Evolutionary conservation across 2,113 vertebrate genomes (phyloP), one percentile per base, ranked within the genome.

Genomic region (Setophaga coronata): DNA sequence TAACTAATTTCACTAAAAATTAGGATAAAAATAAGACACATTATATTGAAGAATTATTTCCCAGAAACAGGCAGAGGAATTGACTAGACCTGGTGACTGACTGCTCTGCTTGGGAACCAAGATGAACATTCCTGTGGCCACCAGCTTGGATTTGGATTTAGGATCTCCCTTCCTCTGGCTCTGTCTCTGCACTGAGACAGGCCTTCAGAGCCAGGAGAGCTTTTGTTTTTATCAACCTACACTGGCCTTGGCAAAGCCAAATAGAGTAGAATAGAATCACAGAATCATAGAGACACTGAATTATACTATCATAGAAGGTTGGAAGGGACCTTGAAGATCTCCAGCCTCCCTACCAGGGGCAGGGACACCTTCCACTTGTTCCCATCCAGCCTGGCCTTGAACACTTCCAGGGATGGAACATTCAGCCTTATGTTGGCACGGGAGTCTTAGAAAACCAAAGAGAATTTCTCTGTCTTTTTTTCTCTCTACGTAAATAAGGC

Each of bases 401-500:
- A 38, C 38, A n/a, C 13, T 82, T 76, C 47, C 40, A 53, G 16
- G 3, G 9, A 17, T 47, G 19, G 10, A 38, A n/a, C 10, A 58
- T 57, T 62, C 47, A 80, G 20, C 13, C 28, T 43, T 62, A 34
- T 2, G 2, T 20, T 3, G 3, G 16, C 23, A 42, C 0, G 0
- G 6, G n/a, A 34, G 12, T 40, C 26, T 79, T n/a, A 45, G 54
- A 80, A 90, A 90, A 60, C 12, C 7, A 18, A 56, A 25, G 14
- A n/a, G 26, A 21, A 33, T 72, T 90, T 36, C 51, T 40, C 38
- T 26, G 25, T 16, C 29, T 1, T 31, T 50, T 47, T 82, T 50
- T 76, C 36, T 58, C 42, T 54, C 43, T 58, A 25, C 18, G 8
- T 53, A 89, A 89, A 93, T 64, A 79, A 87, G 62, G 7, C 9